Base-by-base conservation (phyloP, 2,113 vertebrate species). In the Xiphias gladius region DNA sequence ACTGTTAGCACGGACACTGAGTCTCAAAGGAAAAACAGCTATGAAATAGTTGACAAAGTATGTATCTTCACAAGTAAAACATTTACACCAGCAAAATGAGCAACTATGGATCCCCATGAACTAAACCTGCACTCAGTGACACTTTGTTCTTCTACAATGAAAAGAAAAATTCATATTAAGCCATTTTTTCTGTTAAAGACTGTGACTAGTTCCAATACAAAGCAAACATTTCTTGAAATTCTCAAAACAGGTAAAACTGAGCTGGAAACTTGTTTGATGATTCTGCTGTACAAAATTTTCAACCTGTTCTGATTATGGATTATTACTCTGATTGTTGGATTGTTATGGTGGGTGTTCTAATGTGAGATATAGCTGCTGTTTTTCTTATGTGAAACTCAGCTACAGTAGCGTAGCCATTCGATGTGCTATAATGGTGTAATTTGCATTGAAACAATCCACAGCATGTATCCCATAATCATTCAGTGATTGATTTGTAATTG, bases 401-500 rank as follows among this genome's bases (percentile, higher is more conserved):
- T 37, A 46, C 73, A 65, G 81, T 30, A 55, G 20, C 52, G 28
- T 1, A 24, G 37, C 46, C 35, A 57, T 72, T 79, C 55, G 5
- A 55, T 5, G 26, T 19, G 35, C 57, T 16, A 67, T 58, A 73
- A 80, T 43, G 72, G 55, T 32, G 73, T 46, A 1, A 87, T 91
- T 92, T 79, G 69, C 82, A 88, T 58, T 50, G 83, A 77, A 85
- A 90, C 71, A 85, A 82, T 89, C 81, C 76, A 71, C 86, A 83
- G 74, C 83, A 75, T 84, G 89, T n/a, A 84, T 89, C 81, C 88
- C 88, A 87, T 83, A 88, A 93, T 91, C 80, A 90, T 82, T 88
- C 74, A 81, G 80, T 82, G 89, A 93, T 91, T 93, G 90, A 92
- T 93, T 93, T 80, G 82, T 93, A 88, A 92, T 91, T 88, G 86